phyloP scores from a whole-genome alignment of 2,113 vertebrate species.

The Sapayoa aenigma region DNA sequence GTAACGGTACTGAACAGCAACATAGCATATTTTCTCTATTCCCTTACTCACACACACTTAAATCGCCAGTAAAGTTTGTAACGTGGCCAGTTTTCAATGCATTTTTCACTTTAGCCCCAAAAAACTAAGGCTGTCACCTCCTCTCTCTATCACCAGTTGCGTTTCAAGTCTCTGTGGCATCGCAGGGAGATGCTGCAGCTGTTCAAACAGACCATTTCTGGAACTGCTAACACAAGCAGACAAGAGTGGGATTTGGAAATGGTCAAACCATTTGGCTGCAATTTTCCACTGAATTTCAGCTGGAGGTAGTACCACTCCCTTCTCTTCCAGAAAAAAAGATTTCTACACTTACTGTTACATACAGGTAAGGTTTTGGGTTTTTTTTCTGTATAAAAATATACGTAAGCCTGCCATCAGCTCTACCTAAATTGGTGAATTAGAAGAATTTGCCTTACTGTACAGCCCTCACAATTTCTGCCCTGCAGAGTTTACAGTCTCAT shows the following conservation, averaged over 20 bases:
- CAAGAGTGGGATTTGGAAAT: background rate
- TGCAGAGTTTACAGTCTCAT: background rate
- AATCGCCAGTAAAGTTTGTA: background rate
- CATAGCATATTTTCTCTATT: background rate
- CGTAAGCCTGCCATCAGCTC: background rate
- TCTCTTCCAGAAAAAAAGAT: background rate
- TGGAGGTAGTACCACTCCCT: background rate
- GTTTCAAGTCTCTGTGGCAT: background rate
- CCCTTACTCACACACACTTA: background rate
- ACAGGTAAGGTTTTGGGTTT: background rate
- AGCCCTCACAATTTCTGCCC: background rate
- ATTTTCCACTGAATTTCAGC: background rate
- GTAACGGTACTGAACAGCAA: background rate
- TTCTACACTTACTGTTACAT: background rate
- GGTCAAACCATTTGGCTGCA: background rate
- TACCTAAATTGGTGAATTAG: background rate
- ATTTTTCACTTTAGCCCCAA: background rate
- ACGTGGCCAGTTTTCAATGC: background rate
- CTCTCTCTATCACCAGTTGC: background rate
- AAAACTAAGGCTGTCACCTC: background rate
- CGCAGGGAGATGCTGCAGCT: constrained; percentile 38
- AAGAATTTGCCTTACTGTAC: background rate
- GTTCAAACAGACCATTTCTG: constrained; percentile 46
- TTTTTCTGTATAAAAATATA: background rate
- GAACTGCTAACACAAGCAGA: background rate